Conservation (phyloP, 2,113 vertebrate genomes). For the Dasypus novemcinctus region DNA sequence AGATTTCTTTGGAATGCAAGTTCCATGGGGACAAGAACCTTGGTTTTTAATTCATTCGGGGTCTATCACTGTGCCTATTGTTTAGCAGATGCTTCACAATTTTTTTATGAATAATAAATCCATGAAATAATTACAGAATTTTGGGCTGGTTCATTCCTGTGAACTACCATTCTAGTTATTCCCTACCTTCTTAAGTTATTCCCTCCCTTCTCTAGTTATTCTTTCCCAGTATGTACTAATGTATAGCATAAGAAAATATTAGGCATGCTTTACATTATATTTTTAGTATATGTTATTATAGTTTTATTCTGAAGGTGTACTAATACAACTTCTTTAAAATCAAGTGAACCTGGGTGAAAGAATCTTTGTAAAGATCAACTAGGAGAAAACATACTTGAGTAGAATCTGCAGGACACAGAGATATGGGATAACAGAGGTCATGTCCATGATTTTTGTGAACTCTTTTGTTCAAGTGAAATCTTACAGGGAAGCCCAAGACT, state of each 20-base stretch:
- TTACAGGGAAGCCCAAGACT: background rate
- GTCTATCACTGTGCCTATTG: background rate
- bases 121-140: background rate
- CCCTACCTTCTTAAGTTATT: background rate
- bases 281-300: slow-evolving; percentile 5
- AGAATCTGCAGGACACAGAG: background rate
- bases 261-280: background rate
- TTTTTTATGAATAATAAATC: background rate
- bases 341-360: background rate
- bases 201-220: background rate
- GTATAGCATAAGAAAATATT: background rate
- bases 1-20: background rate
- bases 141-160: background rate
- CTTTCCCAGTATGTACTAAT: background rate
- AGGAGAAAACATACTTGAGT: background rate
- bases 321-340: background rate
- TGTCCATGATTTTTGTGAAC: background rate
- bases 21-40: background rate
- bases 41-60: background rate
- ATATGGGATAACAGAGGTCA: background rate
- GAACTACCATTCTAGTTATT: background rate
- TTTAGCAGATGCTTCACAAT: background rate
- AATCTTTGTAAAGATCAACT: background rate
- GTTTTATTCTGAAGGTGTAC: slow-evolving; percentile 41
- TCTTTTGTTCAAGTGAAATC: background rate